Evolutionary conservation across 1,140 invertebrate species (phyloP).

Genomic region (Phymastichus coffea): DNA sequence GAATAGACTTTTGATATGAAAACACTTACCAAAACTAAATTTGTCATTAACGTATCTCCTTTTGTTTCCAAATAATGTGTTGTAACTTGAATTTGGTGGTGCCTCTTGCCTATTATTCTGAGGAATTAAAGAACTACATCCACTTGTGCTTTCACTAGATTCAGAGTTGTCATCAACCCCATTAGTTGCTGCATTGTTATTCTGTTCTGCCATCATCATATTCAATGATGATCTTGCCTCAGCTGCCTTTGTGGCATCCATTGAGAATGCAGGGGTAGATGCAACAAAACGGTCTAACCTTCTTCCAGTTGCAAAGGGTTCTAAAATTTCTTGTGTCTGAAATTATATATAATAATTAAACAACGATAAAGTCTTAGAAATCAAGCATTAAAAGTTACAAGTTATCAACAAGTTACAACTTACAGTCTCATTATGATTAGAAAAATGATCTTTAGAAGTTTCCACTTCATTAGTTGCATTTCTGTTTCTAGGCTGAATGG

Average conservation of each 20-base stretch:
- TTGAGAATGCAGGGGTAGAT: slow-evolving; percentile 45
- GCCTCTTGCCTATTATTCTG: slow-evolving; percentile 51
- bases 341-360: slow-evolving; percentile 17
- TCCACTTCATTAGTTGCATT: slow-evolving; percentile 32
- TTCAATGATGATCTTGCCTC: slow-evolving; percentile 40
- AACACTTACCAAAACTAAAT: slow-evolving; percentile 44
- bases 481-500: slow-evolving; percentile 40
- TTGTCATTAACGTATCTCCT: slow-evolving; percentile 48
- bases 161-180: slow-evolving; percentile 57
- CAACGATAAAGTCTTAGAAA: too few relatives aligned
- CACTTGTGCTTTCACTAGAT: slow-evolving; percentile 58
- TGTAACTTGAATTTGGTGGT: slow-evolving; percentile 39
- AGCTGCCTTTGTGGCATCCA: slow-evolving; percentile 32
- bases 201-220: slow-evolving; percentile 40
- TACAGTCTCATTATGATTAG: slow-evolving; percentile 30
- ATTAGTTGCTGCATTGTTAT: slow-evolving; percentile 48
- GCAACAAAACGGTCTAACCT: slow-evolving; percentile 44
- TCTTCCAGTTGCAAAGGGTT: slow-evolving; percentile 42
- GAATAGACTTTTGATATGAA: neutral
- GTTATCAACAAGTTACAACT: too few relatives aligned
- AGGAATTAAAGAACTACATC: slow-evolving; percentile 57
- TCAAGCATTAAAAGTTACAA: too few relatives aligned
- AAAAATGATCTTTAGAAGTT: slow-evolving; percentile 34
- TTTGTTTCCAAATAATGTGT: slow-evolving; percentile 40
- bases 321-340: slow-evolving; percentile 44